Conservation (phyloP, 2,113 vertebrate species). For the Burhinus bistriatus region DNA sequence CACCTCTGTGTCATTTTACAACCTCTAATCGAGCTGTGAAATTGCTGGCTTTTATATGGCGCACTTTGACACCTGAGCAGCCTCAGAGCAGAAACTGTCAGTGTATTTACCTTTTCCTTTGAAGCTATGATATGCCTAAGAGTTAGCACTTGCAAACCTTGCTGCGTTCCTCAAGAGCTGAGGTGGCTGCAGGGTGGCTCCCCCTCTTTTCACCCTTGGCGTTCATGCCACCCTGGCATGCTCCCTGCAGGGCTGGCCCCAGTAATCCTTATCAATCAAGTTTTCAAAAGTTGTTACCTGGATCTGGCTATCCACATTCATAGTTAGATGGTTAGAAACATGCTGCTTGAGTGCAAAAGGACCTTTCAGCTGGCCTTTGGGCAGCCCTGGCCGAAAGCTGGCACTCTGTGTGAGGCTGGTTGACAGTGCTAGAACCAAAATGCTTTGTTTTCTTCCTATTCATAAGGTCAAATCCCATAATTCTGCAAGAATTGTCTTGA, state of each 20-base stretch:
- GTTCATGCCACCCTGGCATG: neutral
- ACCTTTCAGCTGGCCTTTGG: neutral
- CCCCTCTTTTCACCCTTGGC: neutral
- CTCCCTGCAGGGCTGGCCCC: neutral
- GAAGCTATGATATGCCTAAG: neutral
- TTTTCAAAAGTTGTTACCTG: neutral
- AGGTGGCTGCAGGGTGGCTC: neutral
- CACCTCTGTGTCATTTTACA: neutral
- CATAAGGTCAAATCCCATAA: neutral
- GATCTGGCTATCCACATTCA: neutral
- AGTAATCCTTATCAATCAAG: neutral
- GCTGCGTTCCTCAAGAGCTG: neutral
- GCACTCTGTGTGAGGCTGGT: neutral
- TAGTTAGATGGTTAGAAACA: neutral
- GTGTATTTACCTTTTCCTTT: neutral
- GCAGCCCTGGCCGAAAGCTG: neutral
- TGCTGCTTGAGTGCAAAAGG: neutral
- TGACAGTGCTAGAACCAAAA: neutral
- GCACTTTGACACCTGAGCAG: neutral
- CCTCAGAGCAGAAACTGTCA: neutral
- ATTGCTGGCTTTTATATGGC: neutral
- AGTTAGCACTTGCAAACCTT: neutral
- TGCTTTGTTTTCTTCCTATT: neutral
- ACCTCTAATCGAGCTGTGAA: neutral
- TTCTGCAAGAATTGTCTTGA: neutral